These are phyloP conservation scores for Orthosia gracilis DNA, from an alignment of 2,888 invertebrate genomes.

Conservation along the genomic window DNA sequence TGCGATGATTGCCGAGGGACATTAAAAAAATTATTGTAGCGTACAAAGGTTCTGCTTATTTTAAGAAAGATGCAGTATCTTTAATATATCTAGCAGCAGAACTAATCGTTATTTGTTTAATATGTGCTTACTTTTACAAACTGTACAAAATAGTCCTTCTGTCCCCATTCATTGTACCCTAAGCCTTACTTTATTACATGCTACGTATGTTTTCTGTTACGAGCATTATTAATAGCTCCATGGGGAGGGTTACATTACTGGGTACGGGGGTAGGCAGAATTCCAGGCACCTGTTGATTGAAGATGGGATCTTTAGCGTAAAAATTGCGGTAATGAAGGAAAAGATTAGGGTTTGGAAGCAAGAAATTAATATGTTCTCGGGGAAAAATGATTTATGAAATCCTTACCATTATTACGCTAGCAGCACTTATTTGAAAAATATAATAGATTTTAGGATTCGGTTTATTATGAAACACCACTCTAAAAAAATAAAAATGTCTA, in stretches of 20 bases:
- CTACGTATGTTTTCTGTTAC: conserved; percentile 64
- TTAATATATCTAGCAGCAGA: too few relatives aligned
- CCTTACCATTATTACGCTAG: too few relatives aligned
- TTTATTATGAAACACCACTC: too few relatives aligned
- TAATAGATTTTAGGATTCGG: too few relatives aligned
- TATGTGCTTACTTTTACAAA: not conserved
- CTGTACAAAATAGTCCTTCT: conserved; percentile 39
- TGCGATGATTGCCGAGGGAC: too few relatives aligned
- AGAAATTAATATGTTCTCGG: not conserved
- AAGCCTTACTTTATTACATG: conserved; percentile 60
- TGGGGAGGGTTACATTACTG: conserved; percentile 54
- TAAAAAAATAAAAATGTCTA: too few relatives aligned
- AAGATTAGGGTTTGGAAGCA: not conserved
- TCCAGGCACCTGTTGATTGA: conserved; percentile 57
- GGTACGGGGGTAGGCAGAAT: conserved; percentile 62
- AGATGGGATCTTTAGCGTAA: conserved; percentile 30
- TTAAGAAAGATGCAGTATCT: too few relatives aligned
- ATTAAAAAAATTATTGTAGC: too few relatives aligned
- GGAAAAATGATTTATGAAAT: not conserved
- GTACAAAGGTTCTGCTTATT: too few relatives aligned
- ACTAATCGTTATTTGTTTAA: not conserved
- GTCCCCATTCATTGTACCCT: conserved; percentile 1
- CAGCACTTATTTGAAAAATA: too few relatives aligned
- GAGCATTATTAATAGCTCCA: conserved; percentile 59
- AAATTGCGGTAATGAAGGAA: conserved; percentile 33